Conservation (phyloP, 2,888 invertebrate genomes). For the Sisyra nigra region DNA sequence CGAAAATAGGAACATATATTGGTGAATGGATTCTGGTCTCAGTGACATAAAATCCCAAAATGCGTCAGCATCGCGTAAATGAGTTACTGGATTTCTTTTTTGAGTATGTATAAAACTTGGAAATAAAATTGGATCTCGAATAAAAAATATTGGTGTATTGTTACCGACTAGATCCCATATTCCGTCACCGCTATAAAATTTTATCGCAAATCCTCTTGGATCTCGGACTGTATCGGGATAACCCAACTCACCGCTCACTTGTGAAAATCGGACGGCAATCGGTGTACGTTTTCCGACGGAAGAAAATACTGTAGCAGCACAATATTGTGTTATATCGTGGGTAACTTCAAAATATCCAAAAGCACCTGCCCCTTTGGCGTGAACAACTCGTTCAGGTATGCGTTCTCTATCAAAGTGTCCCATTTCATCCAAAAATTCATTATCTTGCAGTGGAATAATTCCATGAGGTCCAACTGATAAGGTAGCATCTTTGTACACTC, state of each 20-base stretch:
- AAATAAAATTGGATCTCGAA: conserved; percentile 79
- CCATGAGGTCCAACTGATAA: conserved; percentile 80
- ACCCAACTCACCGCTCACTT: conserved; percentile 79
- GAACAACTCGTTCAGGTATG: conserved; percentile 91
- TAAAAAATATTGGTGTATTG: conserved; percentile 87
- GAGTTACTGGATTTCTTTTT: conserved; percentile 86
- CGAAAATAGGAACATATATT: conserved; percentile 66
- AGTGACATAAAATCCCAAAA: conserved; percentile 91
- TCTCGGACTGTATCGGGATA: conserved; percentile 85
- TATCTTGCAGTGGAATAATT: conserved; percentile 76
- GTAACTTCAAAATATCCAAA: conserved; percentile 82
- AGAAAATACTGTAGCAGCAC: conserved; percentile 64
- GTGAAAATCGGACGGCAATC: conserved; percentile 65
- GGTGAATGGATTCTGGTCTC: conserved; percentile 77
- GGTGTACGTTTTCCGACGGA: conserved; percentile 65
- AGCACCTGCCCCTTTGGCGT: conserved; percentile 89
- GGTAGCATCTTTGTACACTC: conserved; percentile 50
- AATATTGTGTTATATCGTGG: conserved; percentile 66
- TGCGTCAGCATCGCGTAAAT: conserved; percentile 85
- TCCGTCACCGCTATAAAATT: conserved; percentile 86
- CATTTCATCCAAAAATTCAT: conserved; percentile 60
- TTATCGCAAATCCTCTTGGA: conserved; percentile 83
- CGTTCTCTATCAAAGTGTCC: conserved; percentile 80
- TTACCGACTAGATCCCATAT: conserved; percentile 90
- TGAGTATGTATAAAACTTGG: conserved; percentile 95